phyloP scores from a whole-genome alignment of 2,113 vertebrate species.

The Scopus umbretta region DNA sequence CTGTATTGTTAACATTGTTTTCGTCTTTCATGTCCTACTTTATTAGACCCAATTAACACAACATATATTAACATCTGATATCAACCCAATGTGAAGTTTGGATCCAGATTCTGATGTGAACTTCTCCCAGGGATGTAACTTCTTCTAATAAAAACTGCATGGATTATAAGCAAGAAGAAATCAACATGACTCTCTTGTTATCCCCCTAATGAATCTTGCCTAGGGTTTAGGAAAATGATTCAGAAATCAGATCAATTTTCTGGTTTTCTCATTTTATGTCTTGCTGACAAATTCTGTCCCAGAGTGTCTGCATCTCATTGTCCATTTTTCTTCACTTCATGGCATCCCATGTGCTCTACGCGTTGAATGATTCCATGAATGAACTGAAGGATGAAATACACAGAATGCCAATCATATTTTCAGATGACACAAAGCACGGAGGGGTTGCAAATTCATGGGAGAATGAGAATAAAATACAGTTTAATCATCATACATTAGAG shows the following conservation, averaged over 20 bases:
- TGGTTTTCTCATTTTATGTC: background rate
- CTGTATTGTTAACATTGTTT: background rate
- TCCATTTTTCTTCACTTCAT: background rate
- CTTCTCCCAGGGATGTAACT: background rate
- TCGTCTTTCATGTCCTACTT: background rate
- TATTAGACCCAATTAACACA: background rate
- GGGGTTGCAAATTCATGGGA: background rate
- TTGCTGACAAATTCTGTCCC: background rate
- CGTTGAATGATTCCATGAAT: conserved; percentile 1
- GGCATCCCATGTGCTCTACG: background rate
- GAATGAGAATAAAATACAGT: background rate
- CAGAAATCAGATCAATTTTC: background rate
- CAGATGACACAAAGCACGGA: background rate
- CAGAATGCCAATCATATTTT: background rate
- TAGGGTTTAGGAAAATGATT: background rate
- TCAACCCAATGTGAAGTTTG: background rate
- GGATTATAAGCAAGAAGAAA: background rate
- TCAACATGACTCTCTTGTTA: background rate
- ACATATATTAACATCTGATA: background rate
- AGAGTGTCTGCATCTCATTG: background rate
- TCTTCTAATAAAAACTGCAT: background rate
- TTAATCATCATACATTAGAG: background rate
- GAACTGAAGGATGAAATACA: background rate
- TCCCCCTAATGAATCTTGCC: background rate
- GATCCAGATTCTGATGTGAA: background rate